Base-by-base conservation (phyloP, 92 coral and sea anemone genomes). In the Epizoanthus stellaris region DNA sequence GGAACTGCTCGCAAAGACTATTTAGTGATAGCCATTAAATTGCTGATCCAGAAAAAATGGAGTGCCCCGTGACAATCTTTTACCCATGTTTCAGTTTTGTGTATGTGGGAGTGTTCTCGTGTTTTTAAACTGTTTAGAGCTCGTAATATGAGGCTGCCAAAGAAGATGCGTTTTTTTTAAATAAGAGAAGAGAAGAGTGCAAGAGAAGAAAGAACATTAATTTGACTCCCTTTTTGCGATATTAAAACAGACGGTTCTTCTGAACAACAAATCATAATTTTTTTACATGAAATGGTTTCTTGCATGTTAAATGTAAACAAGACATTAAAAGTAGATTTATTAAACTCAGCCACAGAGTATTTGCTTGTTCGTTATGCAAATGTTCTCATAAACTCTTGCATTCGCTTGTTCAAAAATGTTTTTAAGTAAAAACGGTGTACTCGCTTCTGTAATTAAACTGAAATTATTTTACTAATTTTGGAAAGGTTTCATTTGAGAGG, bases 381-480 rank as follows among this genome's bases (percentile, higher is more conserved):
- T 19, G 67, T 63, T 63, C 67, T 20, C n/a, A n/a, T n/a, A 63
- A n/a, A 63, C 68, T 21, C 36, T 6, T 21, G 47, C 47, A 42
- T 5, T 20, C 0, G 25, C 25, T 23, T 23, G 68, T 63, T 63
- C 38, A 63, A 63, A 63, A 21, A 63, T 19, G 68, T 0, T 63
- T 63, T 63, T 21, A 63, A 63, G 36, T 20, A 2, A 5, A 72
- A 49, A 47, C 12, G 60, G 40, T 61, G 60, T 72, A 72, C 77
- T 72, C 77, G 4, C 10, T 72, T 72, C 61, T 49, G 30, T 23
- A 72, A 11, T 72, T 72, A 72, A 45, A 72, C 76, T 72, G 59
- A 45, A 72, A 72, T 72, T 72, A 72, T 72, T 45, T 72, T 72
- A 72, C 60, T 72, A 72, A 72, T 47, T 72, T 72, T 58, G 15